Evolutionary conservation across 2,797 vertebrate genomes (phyloP).

Genomic region (Hemibagrus guttatus): DNA sequence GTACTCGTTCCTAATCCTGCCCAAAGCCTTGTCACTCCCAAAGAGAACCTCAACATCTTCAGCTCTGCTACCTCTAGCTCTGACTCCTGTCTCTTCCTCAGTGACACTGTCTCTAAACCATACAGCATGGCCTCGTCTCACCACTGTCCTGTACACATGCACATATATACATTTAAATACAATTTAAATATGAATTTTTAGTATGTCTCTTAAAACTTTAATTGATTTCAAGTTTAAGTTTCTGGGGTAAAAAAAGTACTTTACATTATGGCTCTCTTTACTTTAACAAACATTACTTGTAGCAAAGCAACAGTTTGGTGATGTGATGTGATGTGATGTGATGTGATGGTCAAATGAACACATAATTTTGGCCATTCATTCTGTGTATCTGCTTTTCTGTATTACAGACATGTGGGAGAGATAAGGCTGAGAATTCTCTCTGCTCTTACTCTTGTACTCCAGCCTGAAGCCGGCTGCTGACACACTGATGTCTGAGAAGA

Average conservation of each 20-base stretch:
- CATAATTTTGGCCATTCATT: not conserved
- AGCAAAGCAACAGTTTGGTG: not conserved
- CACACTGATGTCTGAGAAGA: conserved; percentile 98
- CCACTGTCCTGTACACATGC: no score
- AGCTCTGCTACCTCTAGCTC: no score
- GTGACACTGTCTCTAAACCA: no score
- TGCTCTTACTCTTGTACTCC: conserved; percentile 95
- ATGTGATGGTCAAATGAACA: not conserved
- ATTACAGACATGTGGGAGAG: not conserved
- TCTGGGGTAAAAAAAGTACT: not conserved
- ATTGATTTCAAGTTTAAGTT: not conserved
- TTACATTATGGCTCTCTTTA: not conserved
- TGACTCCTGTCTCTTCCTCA: no score
- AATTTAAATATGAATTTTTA: not conserved
- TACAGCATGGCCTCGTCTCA: no score
- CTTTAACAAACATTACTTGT: not conserved
- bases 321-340: not conserved
- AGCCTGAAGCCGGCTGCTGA: conserved; percentile 96
- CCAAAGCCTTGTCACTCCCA: no score
- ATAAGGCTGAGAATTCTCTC: not conserved
- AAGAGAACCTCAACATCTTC: no score
- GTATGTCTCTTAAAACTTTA: not conserved
- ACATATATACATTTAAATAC: not conserved
- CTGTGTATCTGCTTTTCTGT: not conserved
- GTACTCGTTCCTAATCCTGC: no score